These are phyloP conservation scores for Esperia sulphurella DNA, from an alignment of 2,888 invertebrate genomes.

Conservation along the genomic window DNA sequence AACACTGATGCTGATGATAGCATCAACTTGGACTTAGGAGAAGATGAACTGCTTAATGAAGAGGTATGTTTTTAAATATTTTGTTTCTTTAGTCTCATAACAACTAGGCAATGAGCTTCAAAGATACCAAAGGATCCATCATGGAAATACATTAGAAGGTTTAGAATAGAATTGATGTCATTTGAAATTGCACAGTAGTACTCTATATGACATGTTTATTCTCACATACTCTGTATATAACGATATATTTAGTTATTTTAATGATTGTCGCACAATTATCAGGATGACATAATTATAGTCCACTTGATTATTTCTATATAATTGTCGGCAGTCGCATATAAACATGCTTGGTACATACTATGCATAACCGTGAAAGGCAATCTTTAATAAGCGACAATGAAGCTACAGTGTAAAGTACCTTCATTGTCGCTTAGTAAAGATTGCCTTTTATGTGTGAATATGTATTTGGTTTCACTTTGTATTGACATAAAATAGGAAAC, in stretches of 20 bases:
- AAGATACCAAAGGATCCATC: slow-evolving; percentile 36
- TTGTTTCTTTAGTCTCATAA: slow-evolving; percentile 36
- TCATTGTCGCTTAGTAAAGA: no score
- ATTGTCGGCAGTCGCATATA: no score
- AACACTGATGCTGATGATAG: slow-evolving; percentile 88
- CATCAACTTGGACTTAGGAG: slow-evolving; percentile 88
- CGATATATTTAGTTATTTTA: no score
- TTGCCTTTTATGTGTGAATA: no score
- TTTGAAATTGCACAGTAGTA: background rate
- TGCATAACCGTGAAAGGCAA: no score
- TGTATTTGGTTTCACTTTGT: no score
- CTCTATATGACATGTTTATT: background rate
- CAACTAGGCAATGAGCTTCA: slow-evolving; percentile 30
- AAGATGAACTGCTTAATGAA: slow-evolving; percentile 89
- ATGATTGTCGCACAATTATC: no score
- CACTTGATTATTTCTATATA: no score
- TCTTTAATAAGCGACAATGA: no score
- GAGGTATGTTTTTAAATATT: slow-evolving; percentile 79
- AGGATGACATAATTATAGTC: no score
- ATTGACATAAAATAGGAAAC: background rate
- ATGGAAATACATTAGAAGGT: slow-evolving; percentile 38
- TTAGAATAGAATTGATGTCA: background rate
- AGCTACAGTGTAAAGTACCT: no score
- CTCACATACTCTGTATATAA: background rate
- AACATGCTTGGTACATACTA: no score